Evolutionary conservation across 1,140 invertebrate genomes (phyloP).

Genomic region (Drosophila nasuta): DNA sequence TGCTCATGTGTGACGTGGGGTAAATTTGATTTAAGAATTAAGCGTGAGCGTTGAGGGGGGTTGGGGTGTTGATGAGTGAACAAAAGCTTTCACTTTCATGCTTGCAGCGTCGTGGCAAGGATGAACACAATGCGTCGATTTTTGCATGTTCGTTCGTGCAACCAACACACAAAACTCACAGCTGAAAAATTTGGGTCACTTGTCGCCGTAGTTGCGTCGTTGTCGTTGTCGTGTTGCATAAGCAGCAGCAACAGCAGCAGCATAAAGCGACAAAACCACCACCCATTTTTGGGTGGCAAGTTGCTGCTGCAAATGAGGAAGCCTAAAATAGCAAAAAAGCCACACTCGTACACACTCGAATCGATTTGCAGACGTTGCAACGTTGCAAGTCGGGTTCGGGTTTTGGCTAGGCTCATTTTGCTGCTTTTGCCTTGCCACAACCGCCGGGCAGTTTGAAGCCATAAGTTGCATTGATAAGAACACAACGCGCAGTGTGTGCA

Average conservation of each 20-base stretch:
- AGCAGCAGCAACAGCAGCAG: slow-evolving; percentile 7
- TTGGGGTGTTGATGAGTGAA: background rate
- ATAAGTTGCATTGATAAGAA: slow-evolving; percentile 76
- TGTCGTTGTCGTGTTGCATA: slow-evolving; percentile 39
- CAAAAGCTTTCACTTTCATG: slow-evolving; percentile 61
- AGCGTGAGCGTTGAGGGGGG: background rate
- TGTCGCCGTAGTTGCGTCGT: slow-evolving; percentile 20
- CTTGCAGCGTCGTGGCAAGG: slow-evolving; percentile 28
- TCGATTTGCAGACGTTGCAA: slow-evolving; percentile 54
- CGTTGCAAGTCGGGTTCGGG: slow-evolving; percentile 5
- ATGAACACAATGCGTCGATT: slow-evolving; percentile 35
- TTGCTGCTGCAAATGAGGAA: slow-evolving; percentile 66
- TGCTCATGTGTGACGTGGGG: background rate
- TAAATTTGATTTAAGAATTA: background rate
- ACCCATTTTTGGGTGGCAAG: slow-evolving; percentile 30
- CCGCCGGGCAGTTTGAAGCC: slow-evolving; percentile 67
- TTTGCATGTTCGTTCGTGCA: slow-evolving; percentile 22
- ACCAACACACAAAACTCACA: slow-evolving; percentile 7
- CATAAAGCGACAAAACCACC: slow-evolving; percentile 14
- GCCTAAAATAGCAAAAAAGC: slow-evolving; percentile 73
- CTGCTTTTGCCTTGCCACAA: slow-evolving; percentile 31
- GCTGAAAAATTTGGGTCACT: slow-evolving; percentile 38
- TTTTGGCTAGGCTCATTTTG: background rate
- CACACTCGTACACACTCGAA: slow-evolving; percentile 44
- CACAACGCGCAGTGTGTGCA: slow-evolving; percentile 36